phyloP scores from a whole-genome alignment of 2,888 invertebrate genomes.

The Ditylenchus weischeri region DNA sequence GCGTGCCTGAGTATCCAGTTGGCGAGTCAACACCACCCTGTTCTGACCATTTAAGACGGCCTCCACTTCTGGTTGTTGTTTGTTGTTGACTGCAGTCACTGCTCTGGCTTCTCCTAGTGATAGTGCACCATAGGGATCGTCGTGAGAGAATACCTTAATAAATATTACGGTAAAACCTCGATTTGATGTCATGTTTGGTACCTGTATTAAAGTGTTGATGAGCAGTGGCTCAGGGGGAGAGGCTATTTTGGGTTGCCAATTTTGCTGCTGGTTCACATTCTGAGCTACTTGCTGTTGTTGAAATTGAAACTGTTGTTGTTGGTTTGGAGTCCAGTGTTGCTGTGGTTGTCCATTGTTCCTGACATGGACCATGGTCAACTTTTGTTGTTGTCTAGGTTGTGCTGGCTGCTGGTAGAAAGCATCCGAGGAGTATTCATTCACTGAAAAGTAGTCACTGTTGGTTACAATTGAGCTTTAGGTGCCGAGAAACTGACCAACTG shows the following conservation, averaged over 20 bases:
- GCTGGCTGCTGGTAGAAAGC: conserved; percentile 5
- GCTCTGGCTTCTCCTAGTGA: conserved; percentile 23
- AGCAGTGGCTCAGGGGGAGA: conserved; percentile 22
- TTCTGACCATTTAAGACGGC: conserved; percentile 9
- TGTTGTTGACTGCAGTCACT: conserved; percentile 19
- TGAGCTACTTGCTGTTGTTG: conserved; percentile 4
- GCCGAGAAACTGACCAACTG: conserved; percentile 7
- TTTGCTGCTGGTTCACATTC: conserved; percentile 12
- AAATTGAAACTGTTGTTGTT: neutral
- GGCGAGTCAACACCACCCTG: conserved; percentile 17
- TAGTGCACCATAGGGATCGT: neutral
- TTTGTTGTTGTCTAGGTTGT: neutral
- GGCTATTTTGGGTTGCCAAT: neutral
- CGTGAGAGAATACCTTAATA: neutral
- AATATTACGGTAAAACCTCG: no score
- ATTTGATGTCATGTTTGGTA: neutral
- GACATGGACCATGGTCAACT: conserved; percentile 1
- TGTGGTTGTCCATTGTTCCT: neutral
- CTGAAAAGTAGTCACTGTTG: neutral
- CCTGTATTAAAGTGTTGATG: conserved; percentile 32
- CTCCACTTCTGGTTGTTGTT: conserved; percentile 7
- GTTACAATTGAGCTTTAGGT: no score
- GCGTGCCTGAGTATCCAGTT: conserved; percentile 18
- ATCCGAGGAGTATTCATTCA: neutral
- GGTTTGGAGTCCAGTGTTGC: conserved; percentile 5